Evolutionary conservation across 2,797 vertebrate genomes (phyloP).

Genomic region (Heterohyrax brucei): DNA sequence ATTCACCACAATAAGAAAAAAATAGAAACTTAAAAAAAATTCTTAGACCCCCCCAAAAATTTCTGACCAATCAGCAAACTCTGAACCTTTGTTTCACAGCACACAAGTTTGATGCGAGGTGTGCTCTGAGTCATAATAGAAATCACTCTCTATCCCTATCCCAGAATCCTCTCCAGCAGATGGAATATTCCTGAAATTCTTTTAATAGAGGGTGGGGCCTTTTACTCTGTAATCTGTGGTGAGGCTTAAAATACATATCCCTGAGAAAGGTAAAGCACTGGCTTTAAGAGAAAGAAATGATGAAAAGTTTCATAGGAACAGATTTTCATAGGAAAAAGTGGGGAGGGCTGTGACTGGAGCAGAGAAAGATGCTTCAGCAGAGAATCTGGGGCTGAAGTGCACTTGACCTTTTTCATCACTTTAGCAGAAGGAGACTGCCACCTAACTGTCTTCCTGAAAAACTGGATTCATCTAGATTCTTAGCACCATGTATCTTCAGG

Average conservation of each 20-base stretch:
- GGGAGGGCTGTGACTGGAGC: neutral
- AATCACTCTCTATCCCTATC: neutral
- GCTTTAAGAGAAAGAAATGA: slow-evolving; percentile 14
- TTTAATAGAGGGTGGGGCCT: neutral
- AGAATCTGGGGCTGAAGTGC: neutral
- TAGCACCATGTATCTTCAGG: neutral
- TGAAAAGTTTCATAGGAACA: neutral
- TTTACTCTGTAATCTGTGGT: neutral
- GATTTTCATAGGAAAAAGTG: neutral
- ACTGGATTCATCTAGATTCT: neutral
- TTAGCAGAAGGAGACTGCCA: neutral
- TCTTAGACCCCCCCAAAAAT: neutral
- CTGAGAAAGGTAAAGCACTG: neutral
- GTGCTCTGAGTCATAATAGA: neutral
- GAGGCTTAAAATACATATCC: slow-evolving; percentile 29
- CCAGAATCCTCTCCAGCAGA: too few species aligned
- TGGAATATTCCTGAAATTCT: neutral
- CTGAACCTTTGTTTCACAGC: neutral
- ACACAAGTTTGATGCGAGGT: neutral
- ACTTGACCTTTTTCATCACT: neutral
- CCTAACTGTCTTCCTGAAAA: neutral
- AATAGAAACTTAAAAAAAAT: too few species aligned
- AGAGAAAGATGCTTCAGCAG: slow-evolving; percentile 14
- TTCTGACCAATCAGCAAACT: neutral
- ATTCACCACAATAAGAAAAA: too few species aligned